These are phyloP conservation scores for Chrysolina haemoptera DNA, from an alignment of 2,888 invertebrate species.

Conservation along the genomic window DNA sequence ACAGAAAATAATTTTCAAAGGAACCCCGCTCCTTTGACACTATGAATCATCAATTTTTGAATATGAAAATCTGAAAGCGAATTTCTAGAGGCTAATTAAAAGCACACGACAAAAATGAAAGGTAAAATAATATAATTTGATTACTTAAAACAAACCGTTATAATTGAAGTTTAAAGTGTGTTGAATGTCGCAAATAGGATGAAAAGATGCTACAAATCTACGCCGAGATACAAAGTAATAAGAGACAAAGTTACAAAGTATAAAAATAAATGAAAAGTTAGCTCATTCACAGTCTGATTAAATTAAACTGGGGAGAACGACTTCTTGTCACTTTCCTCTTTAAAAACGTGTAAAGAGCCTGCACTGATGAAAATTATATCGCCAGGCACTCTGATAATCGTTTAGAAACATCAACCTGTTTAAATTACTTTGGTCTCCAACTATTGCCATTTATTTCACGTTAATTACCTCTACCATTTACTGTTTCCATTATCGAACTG, in stretches of 20 bases:
- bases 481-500: conserved; percentile 5
- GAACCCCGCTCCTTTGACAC: not conserved
- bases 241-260: conserved; percentile 62
- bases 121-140: conserved; percentile 53
- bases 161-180: conserved; percentile 59
- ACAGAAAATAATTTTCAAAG: conserved; percentile 7
- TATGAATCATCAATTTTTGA: conserved; percentile 27
- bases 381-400: conserved; percentile 50
- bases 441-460: conserved; percentile 54
- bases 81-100: conserved; percentile 17
- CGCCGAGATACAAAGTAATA: conserved; percentile 56
- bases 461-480: conserved; percentile 46
- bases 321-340: conserved; percentile 60
- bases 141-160: conserved; percentile 57
- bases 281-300: conserved; percentile 64
- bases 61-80: not conserved
- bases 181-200: conserved; percentile 53
- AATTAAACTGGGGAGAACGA: conserved; percentile 61
- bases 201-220: conserved; percentile 58
- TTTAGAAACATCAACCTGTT: conserved; percentile 49
- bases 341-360: conserved; percentile 58
- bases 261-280: conserved; percentile 66
- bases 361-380: conserved; percentile 58
- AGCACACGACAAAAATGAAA: conserved; percentile 23
- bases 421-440: conserved; percentile 55